Evolutionary conservation across 2,888 invertebrate genomes (phyloP).

Genomic region (Ligdia adustata): DNA sequence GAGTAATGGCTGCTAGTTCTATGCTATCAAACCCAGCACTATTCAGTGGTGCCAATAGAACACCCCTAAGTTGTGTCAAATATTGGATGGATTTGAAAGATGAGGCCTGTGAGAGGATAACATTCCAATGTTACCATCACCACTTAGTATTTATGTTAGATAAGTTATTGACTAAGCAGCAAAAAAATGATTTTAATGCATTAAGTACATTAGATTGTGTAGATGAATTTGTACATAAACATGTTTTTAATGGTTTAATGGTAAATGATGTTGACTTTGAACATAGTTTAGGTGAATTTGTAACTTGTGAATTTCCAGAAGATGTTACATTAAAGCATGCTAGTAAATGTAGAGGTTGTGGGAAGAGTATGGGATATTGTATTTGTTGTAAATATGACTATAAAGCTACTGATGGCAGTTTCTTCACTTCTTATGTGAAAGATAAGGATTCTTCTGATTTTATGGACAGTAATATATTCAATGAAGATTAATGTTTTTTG

Average conservation of each 20-base stretch:
- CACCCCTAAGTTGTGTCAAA: slow-evolving; percentile 90
- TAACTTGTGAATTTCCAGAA: slow-evolving; percentile 66
- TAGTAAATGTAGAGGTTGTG: slow-evolving; percentile 69
- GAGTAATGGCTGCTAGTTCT: slow-evolving; percentile 97
- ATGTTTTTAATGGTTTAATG: slow-evolving; percentile 74
- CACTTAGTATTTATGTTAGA: slow-evolving; percentile 98
- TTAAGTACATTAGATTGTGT: slow-evolving; percentile 88
- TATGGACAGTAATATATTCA: slow-evolving; percentile 73
- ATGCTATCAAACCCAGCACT: slow-evolving; percentile 96
- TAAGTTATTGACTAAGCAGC: slow-evolving; percentile 88
- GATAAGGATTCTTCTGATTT: slow-evolving; percentile 64
- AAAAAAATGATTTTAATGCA: slow-evolving; percentile 91
- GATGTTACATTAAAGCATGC: slow-evolving; percentile 71
- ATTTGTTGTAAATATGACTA: slow-evolving; percentile 64
- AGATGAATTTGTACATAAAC: slow-evolving; percentile 86
- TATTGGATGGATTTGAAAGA: slow-evolving; percentile 91
- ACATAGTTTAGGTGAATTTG: slow-evolving; percentile 56
- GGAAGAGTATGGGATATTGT: slow-evolving; percentile 68
- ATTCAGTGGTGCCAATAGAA: slow-evolving; percentile 88
- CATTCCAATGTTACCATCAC: slow-evolving; percentile 96
- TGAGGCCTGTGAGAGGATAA: slow-evolving; percentile 84
- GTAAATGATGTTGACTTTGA: slow-evolving; percentile 42
- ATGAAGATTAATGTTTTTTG: slow-evolving; percentile 39
- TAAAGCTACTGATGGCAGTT: slow-evolving; percentile 59
- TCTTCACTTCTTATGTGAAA: slow-evolving; percentile 63